Evolutionary conservation across 2,797 vertebrate genomes (phyloP).

Genomic region (Masticophis lateralis): DNA sequence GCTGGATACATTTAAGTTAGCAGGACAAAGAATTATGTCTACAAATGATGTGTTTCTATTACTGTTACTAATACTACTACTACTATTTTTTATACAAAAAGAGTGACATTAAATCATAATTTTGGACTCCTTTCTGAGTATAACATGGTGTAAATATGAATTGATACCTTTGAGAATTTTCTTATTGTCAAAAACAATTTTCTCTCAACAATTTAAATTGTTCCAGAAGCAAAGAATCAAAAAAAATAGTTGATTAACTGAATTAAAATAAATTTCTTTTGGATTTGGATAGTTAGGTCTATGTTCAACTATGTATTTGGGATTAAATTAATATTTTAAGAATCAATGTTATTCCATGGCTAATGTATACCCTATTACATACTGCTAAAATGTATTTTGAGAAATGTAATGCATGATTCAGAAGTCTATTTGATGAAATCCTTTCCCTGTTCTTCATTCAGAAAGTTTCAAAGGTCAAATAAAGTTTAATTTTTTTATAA

Average conservation of each 20-base stretch:
- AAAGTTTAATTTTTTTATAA: neutral
- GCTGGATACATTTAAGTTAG: too few relatives aligned
- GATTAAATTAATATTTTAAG: neutral
- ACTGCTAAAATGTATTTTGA: neutral
- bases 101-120: too few relatives aligned
- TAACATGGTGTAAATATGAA: neutral
- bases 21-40: too few relatives aligned
- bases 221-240: neutral
- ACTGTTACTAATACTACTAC: too few relatives aligned
- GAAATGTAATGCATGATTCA: neutral
- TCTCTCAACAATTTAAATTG: neutral
- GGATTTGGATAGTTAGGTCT: neutral
- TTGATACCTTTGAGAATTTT: neutral
- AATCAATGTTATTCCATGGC: neutral
- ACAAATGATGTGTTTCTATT: too few relatives aligned
- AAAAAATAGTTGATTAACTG: neutral
- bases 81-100: too few relatives aligned
- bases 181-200: neutral
- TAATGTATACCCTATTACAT: neutral
- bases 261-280: neutral
- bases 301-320: neutral
- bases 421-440: neutral
- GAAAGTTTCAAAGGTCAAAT: neutral
- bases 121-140: too few relatives aligned
- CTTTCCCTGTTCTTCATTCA: neutral